These are phyloP conservation scores for Corvus moneduloides DNA, from an alignment of 2,113 vertebrate genomes.

Conservation along the genomic window DNA sequence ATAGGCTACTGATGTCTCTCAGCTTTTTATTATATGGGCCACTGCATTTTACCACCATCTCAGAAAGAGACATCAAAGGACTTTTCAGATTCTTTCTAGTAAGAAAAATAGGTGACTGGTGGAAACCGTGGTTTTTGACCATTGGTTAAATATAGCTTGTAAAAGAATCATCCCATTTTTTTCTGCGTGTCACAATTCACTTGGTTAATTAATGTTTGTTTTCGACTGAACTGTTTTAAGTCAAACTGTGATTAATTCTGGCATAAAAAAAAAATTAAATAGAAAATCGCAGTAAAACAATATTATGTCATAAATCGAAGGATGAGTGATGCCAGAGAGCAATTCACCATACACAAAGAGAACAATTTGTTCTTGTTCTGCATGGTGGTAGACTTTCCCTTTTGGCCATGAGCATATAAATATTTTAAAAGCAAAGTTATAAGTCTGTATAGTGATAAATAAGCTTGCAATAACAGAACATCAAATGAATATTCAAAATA, in stretches of 20 bases:
- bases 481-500: neutral
- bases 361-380: conserved; percentile 33
- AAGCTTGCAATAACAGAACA: neutral
- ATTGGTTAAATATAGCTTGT: neutral
- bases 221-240: neutral
- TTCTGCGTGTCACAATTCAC: neutral
- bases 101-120: conserved; percentile 1
- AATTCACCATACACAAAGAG: neutral
- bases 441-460: neutral
- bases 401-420: neutral
- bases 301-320: neutral
- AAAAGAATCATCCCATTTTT: neutral
- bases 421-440: neutral
- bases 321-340: neutral
- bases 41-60: neutral
- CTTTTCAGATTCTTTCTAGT: neutral
- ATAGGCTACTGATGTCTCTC: neutral
- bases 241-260: conserved; percentile 10
- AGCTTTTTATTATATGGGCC: neutral
- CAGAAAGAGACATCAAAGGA: neutral
- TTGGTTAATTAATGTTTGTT: conserved; percentile 25
- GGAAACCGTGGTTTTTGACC: neutral
- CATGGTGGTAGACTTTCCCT: neutral
- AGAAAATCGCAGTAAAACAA: conserved; percentile 13
- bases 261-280: neutral